Evolutionary conservation across 2,797 vertebrate genomes (phyloP).

Genomic region (Trichosurus vulpecula): DNA sequence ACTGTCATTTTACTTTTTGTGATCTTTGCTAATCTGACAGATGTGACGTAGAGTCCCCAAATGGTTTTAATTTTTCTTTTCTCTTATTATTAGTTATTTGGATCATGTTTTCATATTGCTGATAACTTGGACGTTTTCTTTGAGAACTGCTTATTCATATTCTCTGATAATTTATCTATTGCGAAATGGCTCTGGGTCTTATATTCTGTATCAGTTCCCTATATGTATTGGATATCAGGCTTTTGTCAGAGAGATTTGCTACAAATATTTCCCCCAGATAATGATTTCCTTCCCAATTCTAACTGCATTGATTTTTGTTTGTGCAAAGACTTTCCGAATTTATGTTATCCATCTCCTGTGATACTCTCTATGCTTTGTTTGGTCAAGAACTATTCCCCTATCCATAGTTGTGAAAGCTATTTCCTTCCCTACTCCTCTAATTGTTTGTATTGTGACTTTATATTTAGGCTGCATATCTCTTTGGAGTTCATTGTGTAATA

Average conservation of each 20-base stretch:
- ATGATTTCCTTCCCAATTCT: background rate
- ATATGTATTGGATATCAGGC: background rate
- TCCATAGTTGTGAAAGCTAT: background rate
- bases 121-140: background rate
- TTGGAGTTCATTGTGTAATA: background rate
- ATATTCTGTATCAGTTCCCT: background rate
- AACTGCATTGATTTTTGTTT: background rate
- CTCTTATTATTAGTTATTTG: background rate
- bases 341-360: background rate
- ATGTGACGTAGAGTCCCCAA: background rate
- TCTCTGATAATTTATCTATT: background rate
- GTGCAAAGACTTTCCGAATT: background rate
- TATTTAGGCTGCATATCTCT: background rate
- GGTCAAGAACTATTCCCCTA: background rate
- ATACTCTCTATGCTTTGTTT: background rate
- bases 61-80: background rate
- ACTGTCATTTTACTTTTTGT: background rate
- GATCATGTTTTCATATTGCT: background rate
- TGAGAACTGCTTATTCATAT: background rate
- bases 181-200: background rate
- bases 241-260: background rate
- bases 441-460: background rate
- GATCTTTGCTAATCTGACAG: background rate
- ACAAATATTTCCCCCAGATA: background rate
- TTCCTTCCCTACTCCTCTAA: background rate